A percentile compares a stretch with the other conserved stretches of the same genome.
Conservation (phyloP, 1,140 invertebrate genomes). For the Drosophila erecta region DNA sequence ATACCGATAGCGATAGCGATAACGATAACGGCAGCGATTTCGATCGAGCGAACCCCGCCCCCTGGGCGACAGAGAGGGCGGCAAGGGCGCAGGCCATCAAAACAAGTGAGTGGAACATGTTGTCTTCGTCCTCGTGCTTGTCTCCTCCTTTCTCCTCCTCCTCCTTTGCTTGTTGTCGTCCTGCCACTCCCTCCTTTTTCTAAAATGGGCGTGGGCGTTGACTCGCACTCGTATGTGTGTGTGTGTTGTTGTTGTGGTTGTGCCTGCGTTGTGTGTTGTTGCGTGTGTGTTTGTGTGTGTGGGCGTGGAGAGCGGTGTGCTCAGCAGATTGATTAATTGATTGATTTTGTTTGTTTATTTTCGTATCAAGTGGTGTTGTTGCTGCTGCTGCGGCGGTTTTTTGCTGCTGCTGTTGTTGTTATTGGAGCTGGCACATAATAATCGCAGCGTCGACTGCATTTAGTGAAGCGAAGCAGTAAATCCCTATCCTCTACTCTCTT, state of each 20-base stretch:
- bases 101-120: slow-evolving; percentile 70
- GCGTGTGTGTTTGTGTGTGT: slow-evolving; percentile 30
- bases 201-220: slow-evolving; percentile 57
- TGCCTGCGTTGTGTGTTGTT: slow-evolving; percentile 4
- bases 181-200: slow-evolving; percentile 38
- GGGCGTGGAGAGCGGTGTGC: slow-evolving; percentile 58
- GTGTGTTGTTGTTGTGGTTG: slow-evolving; percentile 17
- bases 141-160: slow-evolving; percentile 5
- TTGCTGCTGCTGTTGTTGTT: slow-evolving; percentile 21
- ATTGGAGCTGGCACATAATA: slow-evolving; percentile 25
- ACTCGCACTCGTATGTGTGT: slow-evolving; percentile 21
- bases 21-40: slow-evolving; percentile 8
- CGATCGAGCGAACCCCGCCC: slow-evolving; percentile 21
- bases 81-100: slow-evolving; percentile 56
- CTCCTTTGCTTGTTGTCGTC: slow-evolving; percentile 13
- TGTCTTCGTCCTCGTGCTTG: slow-evolving; percentile 7
- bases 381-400: slow-evolving; percentile 16
- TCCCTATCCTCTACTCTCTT: slow-evolving; percentile 1
- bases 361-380: slow-evolving; percentile 67
- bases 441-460: slow-evolving; percentile 46
- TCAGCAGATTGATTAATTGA: slow-evolving; percentile 80
- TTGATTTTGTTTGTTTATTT: slow-evolving; percentile 83
- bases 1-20: slow-evolving; percentile 11
- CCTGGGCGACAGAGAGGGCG: slow-evolving; percentile 46
- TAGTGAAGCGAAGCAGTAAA: slow-evolving; percentile 38